A percentile compares a stretch with the other conserved stretches of the same genome.
phyloP scores from a whole-genome alignment of 2,888 invertebrate genomes.

The Chaetogeoica ovagalla region DNA sequence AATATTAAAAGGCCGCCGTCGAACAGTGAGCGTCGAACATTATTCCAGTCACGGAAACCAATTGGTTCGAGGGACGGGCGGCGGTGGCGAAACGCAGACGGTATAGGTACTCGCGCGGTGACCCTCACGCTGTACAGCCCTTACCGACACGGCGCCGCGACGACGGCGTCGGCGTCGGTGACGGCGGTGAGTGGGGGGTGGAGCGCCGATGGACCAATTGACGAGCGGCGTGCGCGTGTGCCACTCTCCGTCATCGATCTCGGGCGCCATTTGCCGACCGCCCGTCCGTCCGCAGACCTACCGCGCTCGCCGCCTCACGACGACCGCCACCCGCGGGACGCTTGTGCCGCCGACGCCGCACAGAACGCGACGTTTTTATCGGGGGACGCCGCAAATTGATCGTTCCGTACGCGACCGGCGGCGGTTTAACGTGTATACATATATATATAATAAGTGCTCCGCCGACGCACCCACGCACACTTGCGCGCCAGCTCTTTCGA shows the following conservation, averaged over 20 bases:
- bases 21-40: too few relatives aligned
- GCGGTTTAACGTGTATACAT: constrained; percentile 30
- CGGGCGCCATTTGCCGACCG: constrained; percentile 50
- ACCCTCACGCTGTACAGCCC: too few relatives aligned
- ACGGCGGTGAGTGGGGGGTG: constrained; percentile 40
- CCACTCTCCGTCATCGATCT: constrained; percentile 50
- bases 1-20: constrained; percentile 38
- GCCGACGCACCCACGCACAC: background rate
- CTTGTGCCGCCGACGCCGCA: background rate
- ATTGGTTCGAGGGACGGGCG: background rate
- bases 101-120: background rate
- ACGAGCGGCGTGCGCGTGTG: constrained; percentile 37
- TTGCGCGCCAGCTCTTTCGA: too few relatives aligned
- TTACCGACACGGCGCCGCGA: background rate
- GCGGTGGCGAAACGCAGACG: too few relatives aligned
- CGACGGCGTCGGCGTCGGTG: background rate
- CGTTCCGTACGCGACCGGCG: constrained; percentile 43
- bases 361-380: constrained; percentile 36
- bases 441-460: background rate
- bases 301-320: background rate
- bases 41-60: constrained; percentile 51
- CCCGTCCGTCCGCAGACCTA: background rate
- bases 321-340: background rate
- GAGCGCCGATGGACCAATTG: constrained; percentile 51
- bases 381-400: constrained; percentile 52